phyloP scores from a whole-genome alignment of 2,797 vertebrate species.

The Staurois parvus region DNA sequence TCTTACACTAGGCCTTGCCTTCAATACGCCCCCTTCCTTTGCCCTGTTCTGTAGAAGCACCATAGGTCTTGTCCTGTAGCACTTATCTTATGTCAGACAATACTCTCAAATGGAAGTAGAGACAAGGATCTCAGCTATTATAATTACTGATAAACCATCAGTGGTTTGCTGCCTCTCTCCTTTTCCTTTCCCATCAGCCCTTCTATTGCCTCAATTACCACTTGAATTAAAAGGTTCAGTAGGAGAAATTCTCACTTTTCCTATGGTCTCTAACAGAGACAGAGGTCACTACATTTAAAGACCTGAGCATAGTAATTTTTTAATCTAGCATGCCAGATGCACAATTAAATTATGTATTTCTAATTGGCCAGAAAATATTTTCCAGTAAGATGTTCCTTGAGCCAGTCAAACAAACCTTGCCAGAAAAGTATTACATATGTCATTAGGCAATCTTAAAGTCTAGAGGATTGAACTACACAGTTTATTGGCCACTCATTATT shows the following conservation, averaged over 20 bases:
- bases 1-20: no score
- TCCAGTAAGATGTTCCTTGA: neutral
- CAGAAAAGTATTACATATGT: neutral
- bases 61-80: no score
- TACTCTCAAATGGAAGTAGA: no score
- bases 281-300: neutral
- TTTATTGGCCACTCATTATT: neutral
- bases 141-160: no score
- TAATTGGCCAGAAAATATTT: neutral
- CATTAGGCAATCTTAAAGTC: neutral
- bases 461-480: neutral
- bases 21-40: no score
- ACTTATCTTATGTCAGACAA: no score
- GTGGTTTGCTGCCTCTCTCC: no score
- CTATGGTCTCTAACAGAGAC: no score
- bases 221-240: neutral
- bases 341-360: neutral
- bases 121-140: no score
- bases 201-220: no score
- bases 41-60: no score
- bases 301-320: neutral
- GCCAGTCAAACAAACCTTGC: neutral
- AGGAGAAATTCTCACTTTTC: neutral
- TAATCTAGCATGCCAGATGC: neutral
- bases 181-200: no score